Base-by-base conservation (phyloP, 2,797 vertebrate species). In the Miichthys miiuy region DNA sequence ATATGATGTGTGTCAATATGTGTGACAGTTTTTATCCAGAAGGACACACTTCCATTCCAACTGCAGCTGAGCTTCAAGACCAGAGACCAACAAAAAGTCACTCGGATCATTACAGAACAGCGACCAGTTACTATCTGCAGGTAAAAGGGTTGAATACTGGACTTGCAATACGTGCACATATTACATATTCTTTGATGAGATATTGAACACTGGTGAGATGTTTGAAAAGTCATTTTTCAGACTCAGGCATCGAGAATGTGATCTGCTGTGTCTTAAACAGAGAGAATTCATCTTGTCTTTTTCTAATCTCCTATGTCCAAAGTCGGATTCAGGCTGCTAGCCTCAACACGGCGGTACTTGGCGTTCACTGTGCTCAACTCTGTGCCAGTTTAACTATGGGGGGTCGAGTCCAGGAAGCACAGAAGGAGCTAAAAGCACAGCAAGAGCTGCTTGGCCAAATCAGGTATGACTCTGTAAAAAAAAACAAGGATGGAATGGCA, bases 301-400 rank as follows among this genome's bases (percentile, higher is more conserved):
- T 2, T 56, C 52, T 34, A 2, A 5, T 57, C 4, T 54, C 52
- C 9, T 58, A 23, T 57, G 14, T 51, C 21, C 65, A 23, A 68
- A 96, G 96, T 51, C 83, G 80, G 77, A 71, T 95, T 16, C 85
- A 82, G 75, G 78, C 89, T 0, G 86, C 91, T 0, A 91, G 81
- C 56, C 91, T 96, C 61, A 95, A 95, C 72, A 85, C 92, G 86
- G 86, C 86, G 0, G 94, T 96, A 3, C 87, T 96, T 5, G 93
- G 90, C 0, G 94, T 95, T 52, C 95, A 96, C 91, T 95, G 91
- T 2, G 95, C 94, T 58, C 96, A 96, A 73, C 92, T 96, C 64
- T 95, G 94, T 56, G 95, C 94, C 68, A 81, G 90, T 42, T 85
- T 96, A 38, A 94, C 95, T 18, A 95, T 96, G 92, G 94, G 95